Evolutionary conservation across 1,140 invertebrate genomes (phyloP).

Genomic region (Vanessa atalanta): DNA sequence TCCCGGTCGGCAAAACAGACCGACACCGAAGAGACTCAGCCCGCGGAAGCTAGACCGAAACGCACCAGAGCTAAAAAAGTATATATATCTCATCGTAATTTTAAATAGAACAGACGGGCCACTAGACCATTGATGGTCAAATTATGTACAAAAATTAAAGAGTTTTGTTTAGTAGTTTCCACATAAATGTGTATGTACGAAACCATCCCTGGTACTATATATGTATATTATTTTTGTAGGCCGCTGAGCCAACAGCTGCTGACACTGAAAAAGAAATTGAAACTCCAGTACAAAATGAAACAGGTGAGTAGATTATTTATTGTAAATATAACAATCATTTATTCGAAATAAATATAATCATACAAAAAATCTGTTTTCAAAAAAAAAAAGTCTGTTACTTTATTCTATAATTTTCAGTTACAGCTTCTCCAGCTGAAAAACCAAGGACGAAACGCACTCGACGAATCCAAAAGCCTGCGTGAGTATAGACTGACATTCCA

Average conservation of each 20-base stretch:
- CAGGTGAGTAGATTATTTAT: slow-evolving; percentile 42
- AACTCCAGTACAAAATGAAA: slow-evolving; percentile 40
- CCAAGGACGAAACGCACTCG: slow-evolving; percentile 64
- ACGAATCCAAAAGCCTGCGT: slow-evolving; percentile 57
- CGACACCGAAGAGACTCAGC: slow-evolving; percentile 31
- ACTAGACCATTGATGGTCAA: no score
- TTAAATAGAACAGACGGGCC: no score
- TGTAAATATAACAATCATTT: background rate
- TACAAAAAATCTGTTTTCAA: background rate
- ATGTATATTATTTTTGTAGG: slow-evolving; percentile 5
- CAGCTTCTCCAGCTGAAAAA: slow-evolving; percentile 62
- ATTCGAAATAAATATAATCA: background rate
- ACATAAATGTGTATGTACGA: no score
- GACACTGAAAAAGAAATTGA: slow-evolving; percentile 46
- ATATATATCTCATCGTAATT: background rate
- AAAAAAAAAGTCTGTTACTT: background rate
- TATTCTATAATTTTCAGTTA: background rate
- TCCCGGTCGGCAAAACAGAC: slow-evolving; percentile 36
- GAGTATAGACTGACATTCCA: slow-evolving; percentile 39
- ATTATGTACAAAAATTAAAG: no score
- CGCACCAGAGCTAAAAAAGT: slow-evolving; percentile 65
- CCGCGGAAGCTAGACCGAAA: slow-evolving; percentile 51
- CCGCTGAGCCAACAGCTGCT: slow-evolving; percentile 35
- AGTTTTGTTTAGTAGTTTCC: no score
- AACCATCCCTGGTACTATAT: no score